Evolutionary conservation across 2,113 vertebrate genomes (phyloP).

Genomic region (Apteryx mantelli): DNA sequence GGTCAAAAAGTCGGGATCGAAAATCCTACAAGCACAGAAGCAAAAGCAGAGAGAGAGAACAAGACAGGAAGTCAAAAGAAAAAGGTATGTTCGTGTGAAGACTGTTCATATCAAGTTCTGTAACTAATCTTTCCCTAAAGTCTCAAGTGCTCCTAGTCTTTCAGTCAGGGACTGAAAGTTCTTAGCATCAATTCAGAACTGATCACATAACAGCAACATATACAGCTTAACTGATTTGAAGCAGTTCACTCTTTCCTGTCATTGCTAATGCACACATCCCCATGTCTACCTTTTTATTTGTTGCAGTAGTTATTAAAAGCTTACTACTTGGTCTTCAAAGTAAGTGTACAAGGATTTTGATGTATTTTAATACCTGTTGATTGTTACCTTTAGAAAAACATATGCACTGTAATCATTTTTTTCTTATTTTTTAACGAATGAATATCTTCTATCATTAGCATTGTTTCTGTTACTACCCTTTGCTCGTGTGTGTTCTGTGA

Average conservation of each 20-base stretch:
- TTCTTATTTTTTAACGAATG: not conserved
- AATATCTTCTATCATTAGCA: not conserved
- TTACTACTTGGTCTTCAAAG: not conserved
- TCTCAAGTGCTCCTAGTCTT: not conserved
- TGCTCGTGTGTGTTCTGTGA: not conserved
- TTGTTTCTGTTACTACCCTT: not conserved
- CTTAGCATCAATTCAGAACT: not conserved
- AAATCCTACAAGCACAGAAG: slow-evolving; percentile 93
- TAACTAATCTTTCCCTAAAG: not conserved
- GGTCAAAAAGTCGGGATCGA: slow-evolving; percentile 93
- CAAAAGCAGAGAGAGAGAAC: slow-evolving; percentile 87
- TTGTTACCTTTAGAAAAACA: not conserved
- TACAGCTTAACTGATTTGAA: not conserved
- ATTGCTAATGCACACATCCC: not conserved
- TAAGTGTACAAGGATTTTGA: not conserved
- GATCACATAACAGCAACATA: not conserved
- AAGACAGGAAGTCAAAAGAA: slow-evolving; percentile 93
- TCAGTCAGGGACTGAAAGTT: not conserved
- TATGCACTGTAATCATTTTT: not conserved
- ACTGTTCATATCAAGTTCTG: not conserved
- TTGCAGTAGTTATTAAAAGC: not conserved
- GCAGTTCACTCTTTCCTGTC: not conserved
- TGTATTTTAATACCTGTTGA: not conserved
- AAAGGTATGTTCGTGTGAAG: slow-evolving; percentile 85
- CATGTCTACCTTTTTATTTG: not conserved